phyloP scores from a whole-genome alignment of 2,888 invertebrate genomes.

The Drosophila tanythrix region DNA sequence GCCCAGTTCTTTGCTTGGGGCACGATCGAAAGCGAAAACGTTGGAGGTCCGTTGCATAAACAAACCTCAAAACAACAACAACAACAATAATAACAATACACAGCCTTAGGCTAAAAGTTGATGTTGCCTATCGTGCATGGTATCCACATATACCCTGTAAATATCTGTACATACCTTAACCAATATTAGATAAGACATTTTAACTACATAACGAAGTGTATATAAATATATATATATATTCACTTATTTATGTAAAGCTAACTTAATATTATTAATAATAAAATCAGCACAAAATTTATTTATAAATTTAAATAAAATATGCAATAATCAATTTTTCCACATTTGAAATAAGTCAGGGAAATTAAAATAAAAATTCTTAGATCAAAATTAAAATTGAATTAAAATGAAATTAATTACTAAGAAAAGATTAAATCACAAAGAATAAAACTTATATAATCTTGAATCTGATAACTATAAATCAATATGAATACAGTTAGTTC shows the following conservation, averaged over 20 bases:
- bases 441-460: neutral
- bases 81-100: constrained; percentile 9
- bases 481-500: neutral
- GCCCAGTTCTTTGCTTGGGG: constrained; percentile 29
- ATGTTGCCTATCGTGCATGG: neutral
- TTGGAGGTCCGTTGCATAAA: constrained; percentile 67
- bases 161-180: neutral
- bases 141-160: constrained; percentile 19
- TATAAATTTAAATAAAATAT: neutral
- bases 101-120: constrained; percentile 18
- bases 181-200: neutral
- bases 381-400: neutral
- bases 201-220: neutral
- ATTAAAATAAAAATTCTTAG: neutral
- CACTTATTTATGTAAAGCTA: neutral
- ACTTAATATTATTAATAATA: neutral
- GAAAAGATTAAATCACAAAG: neutral
- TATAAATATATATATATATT: neutral
- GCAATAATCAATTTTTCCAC: neutral
- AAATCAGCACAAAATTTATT: neutral
- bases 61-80: constrained; percentile 35
- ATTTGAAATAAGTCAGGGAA: neutral
- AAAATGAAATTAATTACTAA: no score
- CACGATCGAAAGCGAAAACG: constrained; percentile 79
- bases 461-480: neutral